A percentile compares a stretch with the other conserved stretches of the same genome.
These are phyloP conservation scores for Dendrocincla tyrannina DNA, from an alignment of 2,797 vertebrate species.

Conservation along the genomic window DNA sequence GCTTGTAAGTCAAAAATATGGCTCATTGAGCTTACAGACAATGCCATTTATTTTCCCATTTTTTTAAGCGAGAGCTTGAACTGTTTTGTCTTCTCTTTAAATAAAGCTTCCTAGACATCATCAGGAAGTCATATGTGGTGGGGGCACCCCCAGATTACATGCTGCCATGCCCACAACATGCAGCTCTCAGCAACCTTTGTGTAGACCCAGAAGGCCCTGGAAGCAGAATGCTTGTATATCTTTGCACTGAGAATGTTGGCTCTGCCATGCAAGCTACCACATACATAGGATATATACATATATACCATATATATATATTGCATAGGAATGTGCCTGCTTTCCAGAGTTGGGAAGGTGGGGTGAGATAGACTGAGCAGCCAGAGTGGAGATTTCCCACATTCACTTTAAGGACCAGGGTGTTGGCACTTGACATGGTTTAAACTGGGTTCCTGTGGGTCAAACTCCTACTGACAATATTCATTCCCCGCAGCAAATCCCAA, in stretches of 20 bases:
- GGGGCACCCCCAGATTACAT: background rate
- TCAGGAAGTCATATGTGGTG: background rate
- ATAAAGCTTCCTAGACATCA: background rate
- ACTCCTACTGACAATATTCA: background rate
- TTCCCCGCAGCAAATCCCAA: background rate
- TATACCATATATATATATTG: background rate
- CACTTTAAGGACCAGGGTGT: background rate
- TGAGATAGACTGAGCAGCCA: background rate
- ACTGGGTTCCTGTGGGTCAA: background rate
- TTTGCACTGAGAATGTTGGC: background rate
- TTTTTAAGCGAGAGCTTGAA: constrained; percentile 3
- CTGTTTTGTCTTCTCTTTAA: background rate
- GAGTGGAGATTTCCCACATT: background rate
- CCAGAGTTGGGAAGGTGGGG: background rate
- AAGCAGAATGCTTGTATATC: background rate
- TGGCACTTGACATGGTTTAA: background rate
- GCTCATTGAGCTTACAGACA: constrained; percentile 25
- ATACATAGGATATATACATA: background rate
- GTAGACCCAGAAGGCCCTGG: background rate
- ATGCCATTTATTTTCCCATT: constrained; percentile 2
- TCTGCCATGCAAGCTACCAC: background rate
- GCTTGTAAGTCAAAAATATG: constrained; percentile 27
- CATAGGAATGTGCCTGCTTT: background rate
- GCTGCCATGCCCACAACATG: background rate
- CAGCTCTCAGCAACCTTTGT: background rate